These are phyloP conservation scores for Macrophya alboannulata DNA, from an alignment of 2,888 invertebrate species.

Conservation along the genomic window DNA sequence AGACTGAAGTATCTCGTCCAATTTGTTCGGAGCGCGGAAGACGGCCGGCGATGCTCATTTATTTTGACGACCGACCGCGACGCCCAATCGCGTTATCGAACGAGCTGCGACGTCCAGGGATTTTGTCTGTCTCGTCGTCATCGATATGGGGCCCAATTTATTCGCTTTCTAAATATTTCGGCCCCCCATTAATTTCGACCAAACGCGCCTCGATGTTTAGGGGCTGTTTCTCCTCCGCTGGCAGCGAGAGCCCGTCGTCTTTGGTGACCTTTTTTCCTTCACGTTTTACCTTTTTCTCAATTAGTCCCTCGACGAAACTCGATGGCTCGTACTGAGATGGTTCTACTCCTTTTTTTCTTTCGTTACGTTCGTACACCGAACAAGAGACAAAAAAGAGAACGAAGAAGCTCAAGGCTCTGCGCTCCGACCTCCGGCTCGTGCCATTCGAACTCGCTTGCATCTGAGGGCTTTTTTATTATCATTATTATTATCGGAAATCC, in stretches of 20 bases:
- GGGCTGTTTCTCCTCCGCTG: constrained; percentile 64
- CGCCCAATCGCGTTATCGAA: constrained; percentile 58
- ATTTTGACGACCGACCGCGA: constrained; percentile 57
- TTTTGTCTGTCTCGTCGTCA: constrained; percentile 58
- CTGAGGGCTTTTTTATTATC: not conserved
- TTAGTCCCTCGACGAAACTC: constrained; percentile 68
- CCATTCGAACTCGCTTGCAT: constrained; percentile 2
- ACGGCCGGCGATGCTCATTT: constrained; percentile 62
- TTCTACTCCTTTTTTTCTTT: constrained; percentile 15
- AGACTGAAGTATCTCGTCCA: constrained; percentile 63
- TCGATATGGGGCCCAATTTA: constrained; percentile 66
- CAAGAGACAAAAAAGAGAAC: not conserved
- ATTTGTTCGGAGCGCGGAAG: constrained; percentile 66
- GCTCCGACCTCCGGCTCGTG: constrained; percentile 25
- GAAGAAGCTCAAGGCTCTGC: constrained; percentile 23
- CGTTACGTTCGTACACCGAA: not conserved
- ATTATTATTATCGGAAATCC: not conserved
- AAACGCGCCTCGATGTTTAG: constrained; percentile 66
- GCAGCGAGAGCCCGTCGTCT: not conserved
- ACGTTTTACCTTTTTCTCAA: constrained; percentile 69
- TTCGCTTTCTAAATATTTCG: constrained; percentile 64
- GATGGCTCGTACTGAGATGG: not conserved
- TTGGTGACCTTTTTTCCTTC: constrained; percentile 63
- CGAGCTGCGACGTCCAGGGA: constrained; percentile 58
- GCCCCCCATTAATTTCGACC: constrained; percentile 71